Percentiles rank a stretch among this genome's conserved stretches.
Conservation (phyloP, 2,888 invertebrate genomes). For the Eudasyphora cyanicolor region DNA sequence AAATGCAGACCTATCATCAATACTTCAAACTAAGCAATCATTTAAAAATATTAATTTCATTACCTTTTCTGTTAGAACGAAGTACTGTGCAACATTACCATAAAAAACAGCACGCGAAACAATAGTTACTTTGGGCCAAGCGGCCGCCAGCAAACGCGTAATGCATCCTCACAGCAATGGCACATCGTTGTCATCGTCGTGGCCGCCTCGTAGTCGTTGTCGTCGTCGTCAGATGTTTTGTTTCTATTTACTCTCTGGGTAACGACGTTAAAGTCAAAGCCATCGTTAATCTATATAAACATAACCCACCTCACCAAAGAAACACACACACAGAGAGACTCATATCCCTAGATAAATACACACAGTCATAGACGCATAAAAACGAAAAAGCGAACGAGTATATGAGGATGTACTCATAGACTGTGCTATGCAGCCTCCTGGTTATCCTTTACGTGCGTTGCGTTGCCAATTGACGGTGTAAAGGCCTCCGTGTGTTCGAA, state of each 20-base stretch:
- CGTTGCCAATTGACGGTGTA: not conserved
- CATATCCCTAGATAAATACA: not conserved
- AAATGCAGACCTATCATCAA: no score
- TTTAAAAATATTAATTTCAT: no score
- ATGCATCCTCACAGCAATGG: not conserved
- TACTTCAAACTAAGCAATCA: no score
- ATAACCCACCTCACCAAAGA: not conserved
- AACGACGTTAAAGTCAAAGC: constrained; percentile 21
- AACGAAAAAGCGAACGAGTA: not conserved
- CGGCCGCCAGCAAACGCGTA: not conserved
- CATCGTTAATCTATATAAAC: constrained; percentile 27
- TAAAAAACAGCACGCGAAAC: constrained; percentile 12
- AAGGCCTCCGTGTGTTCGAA: no score
- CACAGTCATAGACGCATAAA: not conserved
- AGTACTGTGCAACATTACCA: no score
- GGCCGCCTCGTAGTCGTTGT: no score
- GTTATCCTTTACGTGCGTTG: constrained; percentile 19
- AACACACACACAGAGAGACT: not conserved
- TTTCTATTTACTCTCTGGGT: constrained; percentile 46
- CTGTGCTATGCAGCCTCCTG: not conserved
- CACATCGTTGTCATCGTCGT: no score
- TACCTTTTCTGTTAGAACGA: no score
- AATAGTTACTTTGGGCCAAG: constrained; percentile 14
- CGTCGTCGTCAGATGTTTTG: not conserved
- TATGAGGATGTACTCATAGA: not conserved